Percentiles rank a stretch among this genome's conserved stretches.
These are phyloP conservation scores for Camponotus floridanus DNA, from an alignment of 1,140 invertebrate genomes.

Conservation along the genomic window DNA sequence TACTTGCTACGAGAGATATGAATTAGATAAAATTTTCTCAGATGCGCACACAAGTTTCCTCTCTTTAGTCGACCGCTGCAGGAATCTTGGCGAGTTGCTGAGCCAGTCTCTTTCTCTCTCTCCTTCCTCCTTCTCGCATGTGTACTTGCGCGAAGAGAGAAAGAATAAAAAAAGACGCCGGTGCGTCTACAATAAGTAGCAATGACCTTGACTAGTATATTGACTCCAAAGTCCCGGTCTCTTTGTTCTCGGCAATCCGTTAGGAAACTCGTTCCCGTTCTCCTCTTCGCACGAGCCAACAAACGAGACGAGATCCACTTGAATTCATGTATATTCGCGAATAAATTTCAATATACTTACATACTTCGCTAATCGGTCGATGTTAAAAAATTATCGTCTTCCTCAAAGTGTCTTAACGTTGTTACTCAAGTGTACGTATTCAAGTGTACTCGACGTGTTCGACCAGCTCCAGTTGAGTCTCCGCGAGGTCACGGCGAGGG, in stretches of 20 bases:
- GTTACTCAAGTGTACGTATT: not conserved
- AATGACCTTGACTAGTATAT: constrained; percentile 75
- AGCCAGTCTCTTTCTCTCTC: not conserved
- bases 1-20: too few relatives aligned
- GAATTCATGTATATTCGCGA: not conserved
- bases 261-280: constrained; percentile 68
- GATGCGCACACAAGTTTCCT: not conserved
- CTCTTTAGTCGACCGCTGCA: not conserved
- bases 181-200: constrained; percentile 69
- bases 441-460: not conserved
- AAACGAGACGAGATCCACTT: not conserved
- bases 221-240: constrained; percentile 68
- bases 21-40: too few relatives aligned
- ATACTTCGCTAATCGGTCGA: too few relatives aligned
- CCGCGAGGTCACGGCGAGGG: not conserved
- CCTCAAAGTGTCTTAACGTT: too few relatives aligned
- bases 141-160: constrained; percentile 1
- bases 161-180: constrained; percentile 48
- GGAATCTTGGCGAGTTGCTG: not conserved
- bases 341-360: not conserved
- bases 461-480: not conserved
- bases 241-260: constrained; percentile 73
- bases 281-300: not conserved
- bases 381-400: too few relatives aligned
- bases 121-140: not conserved